Evolutionary conservation across 2,888 invertebrate genomes (phyloP), one percentile per base, ranked within the genome.

Genomic region (Leptinotarsa haldemani): DNA sequence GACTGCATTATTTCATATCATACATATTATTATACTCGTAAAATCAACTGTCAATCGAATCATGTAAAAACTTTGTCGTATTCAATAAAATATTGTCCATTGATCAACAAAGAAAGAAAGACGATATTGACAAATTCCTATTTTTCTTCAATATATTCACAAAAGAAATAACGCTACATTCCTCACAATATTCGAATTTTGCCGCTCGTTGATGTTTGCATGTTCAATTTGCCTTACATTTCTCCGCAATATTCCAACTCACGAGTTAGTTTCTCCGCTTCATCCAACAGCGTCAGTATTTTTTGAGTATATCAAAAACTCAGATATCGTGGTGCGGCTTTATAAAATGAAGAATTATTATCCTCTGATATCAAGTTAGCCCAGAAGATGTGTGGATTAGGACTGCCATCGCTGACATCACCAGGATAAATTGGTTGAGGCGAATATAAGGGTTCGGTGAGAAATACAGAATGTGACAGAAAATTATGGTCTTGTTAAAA

Each of bases 301-400:
- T 61, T 61, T 61, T 61, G 30, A 61, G 61, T 61, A 30, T 30
- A 61, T 61, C 61, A 61, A 61, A 61, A 61, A 61, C 61, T 61
- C 61, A 16, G 30, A 16, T 30, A 40, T 61, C 18, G 61, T 61
- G 25, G 30, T 40, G 40, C 61, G 61, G 61, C 61, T 61, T 61
- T 61, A 40, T 30, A 40, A 40, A 61, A 61, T 61, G 61, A 56
- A 68, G 50, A 68, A 58, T 53, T 40, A 68, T 48, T 68, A 68
- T 68, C 56, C 53, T 40, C 18, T 40, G 68, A 56, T 68, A 68
- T 68, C 56, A 68, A 56, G 53, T 56, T 68, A 56, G 40, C 40
- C 61, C 30, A 61, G 61, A 61, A 61, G 61, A 68, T 56, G 68
- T 68, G 56, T 56, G 56, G 68, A 68, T 68, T 68, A 68, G 68